Percentiles rank a stretch among this genome's conserved stretches.
Conservation (phyloP, 2,888 invertebrate genomes). For the Myathropa florea region DNA sequence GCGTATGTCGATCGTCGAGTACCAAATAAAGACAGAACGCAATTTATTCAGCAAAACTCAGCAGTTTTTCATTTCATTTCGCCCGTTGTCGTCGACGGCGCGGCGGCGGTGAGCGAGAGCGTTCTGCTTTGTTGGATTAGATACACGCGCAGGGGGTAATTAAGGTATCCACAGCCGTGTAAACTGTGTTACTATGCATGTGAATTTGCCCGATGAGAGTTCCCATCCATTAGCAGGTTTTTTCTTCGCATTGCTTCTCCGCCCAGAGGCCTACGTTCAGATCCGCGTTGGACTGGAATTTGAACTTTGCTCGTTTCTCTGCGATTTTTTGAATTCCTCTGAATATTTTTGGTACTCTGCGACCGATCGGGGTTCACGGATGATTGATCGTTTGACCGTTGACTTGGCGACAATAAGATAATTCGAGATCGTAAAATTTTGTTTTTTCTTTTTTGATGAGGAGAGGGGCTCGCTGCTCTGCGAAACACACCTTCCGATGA, state of each 20-base stretch:
- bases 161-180: neutral
- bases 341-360: neutral
- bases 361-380: neutral
- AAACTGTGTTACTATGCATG: slow-evolving; percentile 44
- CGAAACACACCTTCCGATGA: neutral
- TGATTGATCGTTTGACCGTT: slow-evolving; percentile 5
- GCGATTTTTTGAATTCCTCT: neutral
- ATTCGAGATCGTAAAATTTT: neutral
- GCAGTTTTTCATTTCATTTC: slow-evolving; percentile 9
- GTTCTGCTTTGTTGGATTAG: neutral
- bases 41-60: slow-evolving; percentile 18
- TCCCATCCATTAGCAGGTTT: slow-evolving; percentile 8
- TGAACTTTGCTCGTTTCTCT: slow-evolving; percentile 9
- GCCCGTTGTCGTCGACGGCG: no score
- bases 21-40: slow-evolving; percentile 17
- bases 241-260: neutral
- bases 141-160: neutral
- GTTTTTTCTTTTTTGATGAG: neutral
- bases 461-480: no score
- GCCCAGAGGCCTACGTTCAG: neutral
- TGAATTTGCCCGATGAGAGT: slow-evolving; percentile 23
- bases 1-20: slow-evolving; percentile 1
- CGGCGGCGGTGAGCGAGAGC: neutral
- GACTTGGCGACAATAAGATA: neutral
- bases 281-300: slow-evolving; percentile 19